Evolutionary conservation across 2,113 vertebrate genomes (phyloP).

Genomic region (Propithecus coquereli): DNA sequence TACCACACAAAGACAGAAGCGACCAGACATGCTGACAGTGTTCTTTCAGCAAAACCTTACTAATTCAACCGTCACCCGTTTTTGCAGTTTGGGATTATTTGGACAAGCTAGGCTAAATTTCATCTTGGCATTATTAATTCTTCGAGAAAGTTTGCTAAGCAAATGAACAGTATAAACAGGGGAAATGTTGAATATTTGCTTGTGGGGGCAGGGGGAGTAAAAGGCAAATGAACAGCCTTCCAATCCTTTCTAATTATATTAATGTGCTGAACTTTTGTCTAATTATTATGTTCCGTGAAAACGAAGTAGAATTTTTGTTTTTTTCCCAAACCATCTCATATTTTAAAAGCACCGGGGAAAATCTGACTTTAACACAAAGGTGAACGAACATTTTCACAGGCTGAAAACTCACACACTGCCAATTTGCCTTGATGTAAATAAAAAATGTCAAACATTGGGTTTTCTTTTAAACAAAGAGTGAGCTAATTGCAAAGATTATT

Average conservation of each 20-base stretch:
- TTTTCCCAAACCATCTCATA: neutral
- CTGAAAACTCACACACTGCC: neutral
- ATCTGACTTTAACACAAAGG: conserved; percentile 42
- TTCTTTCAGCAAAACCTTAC: neutral
- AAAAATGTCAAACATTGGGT: conserved; percentile 1
- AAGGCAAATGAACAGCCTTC: conserved; percentile 58
- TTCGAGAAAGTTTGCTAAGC: conserved; percentile 61
- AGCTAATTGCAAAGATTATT: conserved; percentile 24
- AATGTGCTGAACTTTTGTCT: conserved; percentile 54
- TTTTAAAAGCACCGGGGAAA: neutral
- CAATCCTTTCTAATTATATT: conserved; percentile 55
- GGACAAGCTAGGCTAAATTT: conserved; percentile 56
- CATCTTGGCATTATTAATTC: conserved; percentile 66
- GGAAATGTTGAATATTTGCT: conserved; percentile 58
- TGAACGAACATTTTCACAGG: conserved; percentile 4
- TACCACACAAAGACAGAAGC: neutral
- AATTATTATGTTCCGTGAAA: conserved; percentile 60
- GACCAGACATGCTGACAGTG: rapidly evolving
- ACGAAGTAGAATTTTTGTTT: neutral
- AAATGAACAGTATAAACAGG: conserved; percentile 59
- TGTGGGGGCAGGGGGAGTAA: neutral
- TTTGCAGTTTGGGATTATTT: conserved; percentile 44
- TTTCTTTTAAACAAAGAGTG: conserved; percentile 31
- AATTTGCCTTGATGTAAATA: conserved; percentile 23
- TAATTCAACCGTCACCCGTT: neutral